Percentiles rank a stretch among this genome's conserved stretches.
Conservation (phyloP, 1,140 invertebrate species). For the Musca domestica region DNA sequence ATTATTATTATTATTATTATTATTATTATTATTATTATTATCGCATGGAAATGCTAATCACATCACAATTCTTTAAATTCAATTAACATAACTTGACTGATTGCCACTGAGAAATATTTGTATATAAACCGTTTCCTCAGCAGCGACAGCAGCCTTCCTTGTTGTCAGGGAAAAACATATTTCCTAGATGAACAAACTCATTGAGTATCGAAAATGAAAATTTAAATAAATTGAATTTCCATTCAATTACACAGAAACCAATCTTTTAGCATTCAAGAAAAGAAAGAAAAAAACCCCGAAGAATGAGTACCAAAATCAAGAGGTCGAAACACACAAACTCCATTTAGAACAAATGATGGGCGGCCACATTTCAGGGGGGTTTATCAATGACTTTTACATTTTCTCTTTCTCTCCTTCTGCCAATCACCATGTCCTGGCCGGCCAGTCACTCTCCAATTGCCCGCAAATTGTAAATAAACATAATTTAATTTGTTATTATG, state of each 20-base stretch:
- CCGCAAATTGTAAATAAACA: slow-evolving; percentile 20
- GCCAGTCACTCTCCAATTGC: slow-evolving; percentile 2
- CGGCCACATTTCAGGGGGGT: background rate
- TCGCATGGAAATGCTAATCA: too few relatives aligned
- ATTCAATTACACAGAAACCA: slow-evolving; percentile 16
- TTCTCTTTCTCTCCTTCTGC: background rate
- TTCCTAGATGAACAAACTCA: too few relatives aligned
- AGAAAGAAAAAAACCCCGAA: background rate
- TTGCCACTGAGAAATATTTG: too few relatives aligned
- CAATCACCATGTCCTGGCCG: background rate
- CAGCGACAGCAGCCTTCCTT: too few relatives aligned
- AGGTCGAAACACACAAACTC: background rate
- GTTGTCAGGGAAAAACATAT: too few relatives aligned
- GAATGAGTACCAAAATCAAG: background rate
- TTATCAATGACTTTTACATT: background rate
- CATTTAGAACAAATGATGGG: background rate
- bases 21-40: too few relatives aligned
- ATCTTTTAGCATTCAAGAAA: background rate
- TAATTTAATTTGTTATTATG: slow-evolving; percentile 14
- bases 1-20: too few relatives aligned
- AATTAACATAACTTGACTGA: too few relatives aligned
- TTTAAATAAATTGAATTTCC: background rate
- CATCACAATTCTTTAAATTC: too few relatives aligned
- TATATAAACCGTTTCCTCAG: too few relatives aligned
- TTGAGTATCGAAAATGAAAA: background rate